A percentile compares a stretch with the other conserved stretches of the same genome.
Evolutionary conservation across 2,888 invertebrate species (phyloP).

Genomic region (Parnassius orleans): DNA sequence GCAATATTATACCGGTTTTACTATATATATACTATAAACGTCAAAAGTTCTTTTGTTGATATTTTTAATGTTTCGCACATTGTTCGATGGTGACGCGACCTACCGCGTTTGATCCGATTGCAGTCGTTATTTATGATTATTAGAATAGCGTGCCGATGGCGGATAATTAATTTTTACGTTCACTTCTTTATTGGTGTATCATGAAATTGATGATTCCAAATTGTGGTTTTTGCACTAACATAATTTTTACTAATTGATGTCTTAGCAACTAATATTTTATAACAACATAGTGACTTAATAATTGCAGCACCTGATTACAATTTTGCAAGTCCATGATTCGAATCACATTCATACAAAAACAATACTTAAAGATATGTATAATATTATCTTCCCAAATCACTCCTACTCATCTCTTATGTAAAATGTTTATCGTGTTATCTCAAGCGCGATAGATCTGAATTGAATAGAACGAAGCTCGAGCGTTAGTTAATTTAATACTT

Average conservation of each 20-base stretch:
- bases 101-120: constrained; percentile 78
- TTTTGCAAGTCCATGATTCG: too few relatives aligned
- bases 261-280: constrained; percentile 20
- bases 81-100: constrained; percentile 63
- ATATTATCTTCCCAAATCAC: constrained; percentile 15
- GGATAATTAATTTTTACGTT: constrained; percentile 77
- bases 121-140: constrained; percentile 76
- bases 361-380: not conserved
- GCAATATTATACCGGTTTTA: constrained; percentile 41
- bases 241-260: constrained; percentile 32
- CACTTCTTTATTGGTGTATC: constrained; percentile 65
- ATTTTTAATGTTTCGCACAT: constrained; percentile 81
- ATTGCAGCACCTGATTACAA: too few relatives aligned
- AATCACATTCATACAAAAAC: too few relatives aligned
- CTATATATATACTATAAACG: constrained; percentile 75
- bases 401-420: constrained; percentile 7
- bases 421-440: constrained; percentile 13
- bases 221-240: constrained; percentile 35
- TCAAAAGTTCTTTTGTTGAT: constrained; percentile 80
- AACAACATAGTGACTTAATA: too few relatives aligned
- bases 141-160: constrained; percentile 74
- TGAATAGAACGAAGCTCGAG: constrained; percentile 19
- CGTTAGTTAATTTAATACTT: constrained; percentile 28
- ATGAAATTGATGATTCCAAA: constrained; percentile 57
- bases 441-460: constrained; percentile 22